These are phyloP conservation scores for Ethmia dodecea DNA, from an alignment of 2,888 invertebrate genomes.

Conservation along the genomic window DNA sequence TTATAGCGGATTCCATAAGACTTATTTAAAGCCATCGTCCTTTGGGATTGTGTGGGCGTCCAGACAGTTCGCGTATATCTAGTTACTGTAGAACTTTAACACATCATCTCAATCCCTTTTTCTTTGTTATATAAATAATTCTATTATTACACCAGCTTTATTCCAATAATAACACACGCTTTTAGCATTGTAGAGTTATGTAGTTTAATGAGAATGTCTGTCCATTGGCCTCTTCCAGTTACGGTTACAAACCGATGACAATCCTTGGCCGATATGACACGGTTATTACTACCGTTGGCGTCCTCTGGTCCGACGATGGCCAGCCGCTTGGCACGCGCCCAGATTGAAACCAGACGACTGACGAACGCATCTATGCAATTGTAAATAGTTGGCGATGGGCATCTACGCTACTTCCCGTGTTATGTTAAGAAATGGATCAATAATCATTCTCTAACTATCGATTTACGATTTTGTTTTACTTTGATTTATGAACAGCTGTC, in stretches of 20 bases:
- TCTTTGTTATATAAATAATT: too few relatives aligned
- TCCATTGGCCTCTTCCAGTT: constrained; percentile 4
- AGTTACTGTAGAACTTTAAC: too few relatives aligned
- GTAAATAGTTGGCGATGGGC: constrained; percentile 34
- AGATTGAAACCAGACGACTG: constrained; percentile 44
- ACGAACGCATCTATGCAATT: constrained; percentile 34
- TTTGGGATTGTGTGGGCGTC: too few relatives aligned
- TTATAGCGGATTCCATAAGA: too few relatives aligned
- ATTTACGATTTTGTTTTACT: not conserved
- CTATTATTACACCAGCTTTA: too few relatives aligned
- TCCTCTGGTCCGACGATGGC: constrained; percentile 27
- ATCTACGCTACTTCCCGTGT: not conserved
- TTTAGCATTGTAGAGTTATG: too few relatives aligned
- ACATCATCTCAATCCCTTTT: too few relatives aligned
- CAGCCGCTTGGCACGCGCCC: constrained; percentile 44
- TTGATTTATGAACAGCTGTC: too few relatives aligned
- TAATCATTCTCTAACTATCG: not conserved
- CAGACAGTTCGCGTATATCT: too few relatives aligned
- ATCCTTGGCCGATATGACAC: constrained; percentile 24
- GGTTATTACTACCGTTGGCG: constrained; percentile 38
- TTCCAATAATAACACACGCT: too few relatives aligned
- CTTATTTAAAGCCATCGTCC: too few relatives aligned
- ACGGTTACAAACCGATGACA: not conserved
- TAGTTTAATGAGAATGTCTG: too few relatives aligned
- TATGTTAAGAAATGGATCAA: not conserved